phyloP scores from a whole-genome alignment of 2,888 invertebrate genomes.

The Amphipoea lucens region DNA sequence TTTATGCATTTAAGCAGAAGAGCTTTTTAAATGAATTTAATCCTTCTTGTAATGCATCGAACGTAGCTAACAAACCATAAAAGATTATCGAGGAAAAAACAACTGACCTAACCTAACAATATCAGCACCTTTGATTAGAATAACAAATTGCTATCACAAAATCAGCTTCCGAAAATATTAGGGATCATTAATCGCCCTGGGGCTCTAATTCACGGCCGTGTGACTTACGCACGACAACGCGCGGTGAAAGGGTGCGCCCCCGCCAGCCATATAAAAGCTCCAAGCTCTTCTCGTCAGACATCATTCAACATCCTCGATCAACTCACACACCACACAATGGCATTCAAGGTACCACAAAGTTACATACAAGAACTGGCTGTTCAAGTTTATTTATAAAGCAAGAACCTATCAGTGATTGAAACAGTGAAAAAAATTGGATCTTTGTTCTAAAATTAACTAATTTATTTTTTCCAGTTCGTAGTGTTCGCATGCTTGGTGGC shows the following conservation, averaged over 20 bases:
- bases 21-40: not conserved
- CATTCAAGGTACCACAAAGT: slow-evolving; percentile 83
- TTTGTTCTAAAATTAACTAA: slow-evolving; percentile 30
- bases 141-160: slow-evolving; percentile 29
- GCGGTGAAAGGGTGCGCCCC: slow-evolving; percentile 88
- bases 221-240: slow-evolving; percentile 72
- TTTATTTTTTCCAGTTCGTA: slow-evolving; percentile 79
- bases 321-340: slow-evolving; percentile 83
- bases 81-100: not conserved
- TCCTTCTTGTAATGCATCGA: not conserved
- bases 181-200: slow-evolving; percentile 75
- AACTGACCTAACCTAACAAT: not conserved
- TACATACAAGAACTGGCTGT: slow-evolving; percentile 4
- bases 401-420: slow-evolving; percentile 6
- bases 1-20: not conserved
- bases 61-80: not conserved
- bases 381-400: slow-evolving; percentile 15
- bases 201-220: slow-evolving; percentile 82
- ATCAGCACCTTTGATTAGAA: slow-evolving; percentile 10
- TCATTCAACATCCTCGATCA: slow-evolving; percentile 85
- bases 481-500: slow-evolving; percentile 83
- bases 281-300: slow-evolving; percentile 78
- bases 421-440: not conserved
- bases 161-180: slow-evolving; percentile 57
- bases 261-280: slow-evolving; percentile 84